Evolutionary conservation across 2,888 invertebrate genomes (phyloP).

Genomic region (Caenorhabditis wallacei): DNA sequence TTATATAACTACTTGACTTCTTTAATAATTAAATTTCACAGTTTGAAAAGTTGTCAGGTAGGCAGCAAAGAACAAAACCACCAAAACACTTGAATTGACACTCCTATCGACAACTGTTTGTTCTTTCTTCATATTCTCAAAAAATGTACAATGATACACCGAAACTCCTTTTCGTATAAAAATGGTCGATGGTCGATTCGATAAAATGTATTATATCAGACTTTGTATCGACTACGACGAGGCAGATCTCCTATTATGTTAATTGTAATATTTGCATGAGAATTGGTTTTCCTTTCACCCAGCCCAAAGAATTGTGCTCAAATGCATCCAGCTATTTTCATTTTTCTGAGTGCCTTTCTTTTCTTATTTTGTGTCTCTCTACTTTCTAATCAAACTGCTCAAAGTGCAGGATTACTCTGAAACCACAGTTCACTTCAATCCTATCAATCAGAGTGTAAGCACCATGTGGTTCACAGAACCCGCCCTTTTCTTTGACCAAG

Average conservation of each 20-base stretch:
- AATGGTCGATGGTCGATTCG: slow-evolving; percentile 10
- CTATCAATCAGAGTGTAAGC: slow-evolving; percentile 40
- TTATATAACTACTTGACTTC: no score
- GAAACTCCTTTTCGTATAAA: not conserved
- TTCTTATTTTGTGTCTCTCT: not conserved
- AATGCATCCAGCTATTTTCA: slow-evolving; percentile 6
- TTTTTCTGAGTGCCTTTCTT: slow-evolving; percentile 24
- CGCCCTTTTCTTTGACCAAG: slow-evolving; percentile 39
- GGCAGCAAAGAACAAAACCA: slow-evolving; percentile 50
- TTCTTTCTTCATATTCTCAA: slow-evolving; percentile 20
- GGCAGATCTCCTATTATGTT: not conserved
- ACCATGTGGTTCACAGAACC: slow-evolving; percentile 21
- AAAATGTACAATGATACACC: slow-evolving; percentile 30
- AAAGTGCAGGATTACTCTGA: slow-evolving; percentile 16
- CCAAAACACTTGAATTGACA: slow-evolving; percentile 39
- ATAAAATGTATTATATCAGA: not conserved
- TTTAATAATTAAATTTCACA: no score
- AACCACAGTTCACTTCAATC: slow-evolving; percentile 37
- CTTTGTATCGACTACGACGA: not conserved
- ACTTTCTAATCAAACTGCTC: not conserved
- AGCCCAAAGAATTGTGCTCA: not conserved
- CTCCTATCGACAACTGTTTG: slow-evolving; percentile 54
- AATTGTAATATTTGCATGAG: slow-evolving; percentile 5
- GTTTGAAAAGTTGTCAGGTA: not conserved
- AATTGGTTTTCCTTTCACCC: slow-evolving; percentile 2